Conservation (phyloP, 1,140 invertebrate genomes). For the Bombus cullumanus region DNA sequence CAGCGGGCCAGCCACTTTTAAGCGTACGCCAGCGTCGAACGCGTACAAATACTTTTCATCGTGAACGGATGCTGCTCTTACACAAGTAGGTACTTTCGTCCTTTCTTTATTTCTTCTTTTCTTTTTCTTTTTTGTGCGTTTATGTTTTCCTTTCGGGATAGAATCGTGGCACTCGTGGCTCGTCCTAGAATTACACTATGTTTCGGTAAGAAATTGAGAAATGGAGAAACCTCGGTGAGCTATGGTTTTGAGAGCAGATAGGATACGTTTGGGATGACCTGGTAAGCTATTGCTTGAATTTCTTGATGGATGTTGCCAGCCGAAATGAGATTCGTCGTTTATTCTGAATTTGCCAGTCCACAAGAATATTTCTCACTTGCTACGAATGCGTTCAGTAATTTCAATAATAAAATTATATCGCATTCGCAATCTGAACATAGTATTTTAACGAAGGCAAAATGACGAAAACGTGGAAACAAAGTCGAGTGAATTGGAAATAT, state of each 20-base stretch:
- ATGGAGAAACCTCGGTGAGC: not conserved
- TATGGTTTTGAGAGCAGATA: not conserved
- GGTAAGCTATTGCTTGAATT: not conserved
- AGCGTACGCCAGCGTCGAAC: no score
- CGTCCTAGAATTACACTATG: not conserved
- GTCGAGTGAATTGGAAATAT: not conserved
- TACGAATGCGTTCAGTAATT: not conserved
- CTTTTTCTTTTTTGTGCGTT: not conserved
- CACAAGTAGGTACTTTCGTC: not conserved
- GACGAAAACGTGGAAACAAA: not conserved
- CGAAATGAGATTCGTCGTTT: not conserved
- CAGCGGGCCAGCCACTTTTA: not conserved
- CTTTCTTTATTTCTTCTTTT: not conserved
- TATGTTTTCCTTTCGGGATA: not conserved
- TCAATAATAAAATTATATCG: not conserved
- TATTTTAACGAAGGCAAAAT: not conserved
- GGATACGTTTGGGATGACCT: not conserved
- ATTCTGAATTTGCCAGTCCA: not conserved
- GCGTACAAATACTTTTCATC: conserved; percentile 7
- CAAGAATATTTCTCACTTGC: not conserved
- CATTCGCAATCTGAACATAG: not conserved
- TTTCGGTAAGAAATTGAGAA: not conserved
- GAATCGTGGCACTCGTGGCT: no score
- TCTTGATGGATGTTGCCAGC: not conserved
- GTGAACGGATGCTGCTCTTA: not conserved